Percentiles rank a stretch among this genome's conserved stretches.
phyloP scores from a whole-genome alignment of 2,797 vertebrate species.

The Falco berigora region DNA sequence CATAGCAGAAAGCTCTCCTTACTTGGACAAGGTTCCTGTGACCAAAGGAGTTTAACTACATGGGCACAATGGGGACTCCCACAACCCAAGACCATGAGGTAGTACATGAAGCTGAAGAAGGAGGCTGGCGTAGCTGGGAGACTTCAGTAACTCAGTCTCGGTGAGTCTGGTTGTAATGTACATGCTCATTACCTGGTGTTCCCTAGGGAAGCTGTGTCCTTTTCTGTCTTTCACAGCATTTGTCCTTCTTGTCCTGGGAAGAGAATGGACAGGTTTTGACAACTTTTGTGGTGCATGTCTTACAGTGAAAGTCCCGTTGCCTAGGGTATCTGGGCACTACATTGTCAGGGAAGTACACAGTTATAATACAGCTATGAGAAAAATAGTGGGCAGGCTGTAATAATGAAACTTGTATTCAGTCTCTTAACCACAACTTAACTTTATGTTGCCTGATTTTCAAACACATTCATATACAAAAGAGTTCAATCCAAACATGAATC shows the following conservation, averaged over 20 bases:
- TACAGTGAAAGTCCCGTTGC: background rate
- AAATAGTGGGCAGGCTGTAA: background rate
- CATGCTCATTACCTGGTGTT: background rate
- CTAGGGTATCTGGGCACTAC: background rate
- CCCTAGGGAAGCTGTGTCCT: background rate
- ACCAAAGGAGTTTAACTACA: background rate
- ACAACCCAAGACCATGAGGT: background rate
- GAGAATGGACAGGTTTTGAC: background rate
- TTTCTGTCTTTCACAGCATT: background rate
- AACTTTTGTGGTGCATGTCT: background rate
- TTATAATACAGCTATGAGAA: background rate
- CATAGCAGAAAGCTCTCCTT: background rate
- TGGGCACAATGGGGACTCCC: background rate
- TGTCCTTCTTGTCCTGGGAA: background rate
- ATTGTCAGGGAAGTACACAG: background rate
- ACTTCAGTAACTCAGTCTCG: background rate
- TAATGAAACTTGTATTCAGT: background rate
- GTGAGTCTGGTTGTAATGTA: background rate
- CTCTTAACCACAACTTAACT: background rate
- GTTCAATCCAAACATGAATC: background rate
- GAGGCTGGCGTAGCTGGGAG: background rate
- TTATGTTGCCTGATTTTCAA: background rate
- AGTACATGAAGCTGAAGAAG: background rate
- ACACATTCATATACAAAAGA: background rate
- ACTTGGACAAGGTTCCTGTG: background rate